Conservation (phyloP, 2,113 vertebrate genomes). For the Sorex fumeus region DNA sequence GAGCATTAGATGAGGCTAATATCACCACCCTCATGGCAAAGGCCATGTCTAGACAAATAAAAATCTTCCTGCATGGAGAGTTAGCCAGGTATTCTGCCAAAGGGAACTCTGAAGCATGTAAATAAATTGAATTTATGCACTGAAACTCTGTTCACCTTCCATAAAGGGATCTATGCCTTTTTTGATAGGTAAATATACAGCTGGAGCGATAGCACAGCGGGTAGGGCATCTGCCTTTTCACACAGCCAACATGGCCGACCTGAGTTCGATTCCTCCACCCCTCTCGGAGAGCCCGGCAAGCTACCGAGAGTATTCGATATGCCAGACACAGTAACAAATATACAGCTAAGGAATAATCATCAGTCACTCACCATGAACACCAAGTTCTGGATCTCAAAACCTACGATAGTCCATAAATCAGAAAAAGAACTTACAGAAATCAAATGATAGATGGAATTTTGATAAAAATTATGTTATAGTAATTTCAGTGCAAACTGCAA, state of each 20-base stretch:
- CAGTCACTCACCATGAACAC: constrained; percentile 4
- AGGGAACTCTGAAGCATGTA: neutral
- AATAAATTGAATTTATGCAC: neutral
- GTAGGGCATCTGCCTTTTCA: too few species aligned
- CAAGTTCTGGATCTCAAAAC: neutral
- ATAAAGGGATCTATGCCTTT: neutral
- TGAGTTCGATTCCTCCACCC: too few species aligned
- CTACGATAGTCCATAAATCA: neutral
- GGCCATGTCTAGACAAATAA: neutral
- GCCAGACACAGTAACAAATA: too few species aligned
- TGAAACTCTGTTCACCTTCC: neutral
- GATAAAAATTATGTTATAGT: constrained; percentile 41
- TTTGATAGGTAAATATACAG: constrained; percentile 48
- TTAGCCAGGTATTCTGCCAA: neutral
- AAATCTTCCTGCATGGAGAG: neutral
- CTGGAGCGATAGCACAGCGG: too few species aligned
- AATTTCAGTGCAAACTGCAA: constrained; percentile 37
- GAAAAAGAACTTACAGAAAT: neutral
- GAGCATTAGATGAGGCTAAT: neutral
- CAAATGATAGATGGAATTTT: constrained; percentile 40
- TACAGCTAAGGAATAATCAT: neutral
- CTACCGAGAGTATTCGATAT: too few species aligned
- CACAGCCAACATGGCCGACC: too few species aligned
- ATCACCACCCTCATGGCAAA: neutral
- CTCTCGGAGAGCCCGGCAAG: too few species aligned